phyloP scores from a whole-genome alignment of 1,140 invertebrate species.

The Mactra quadrangularis region DNA sequence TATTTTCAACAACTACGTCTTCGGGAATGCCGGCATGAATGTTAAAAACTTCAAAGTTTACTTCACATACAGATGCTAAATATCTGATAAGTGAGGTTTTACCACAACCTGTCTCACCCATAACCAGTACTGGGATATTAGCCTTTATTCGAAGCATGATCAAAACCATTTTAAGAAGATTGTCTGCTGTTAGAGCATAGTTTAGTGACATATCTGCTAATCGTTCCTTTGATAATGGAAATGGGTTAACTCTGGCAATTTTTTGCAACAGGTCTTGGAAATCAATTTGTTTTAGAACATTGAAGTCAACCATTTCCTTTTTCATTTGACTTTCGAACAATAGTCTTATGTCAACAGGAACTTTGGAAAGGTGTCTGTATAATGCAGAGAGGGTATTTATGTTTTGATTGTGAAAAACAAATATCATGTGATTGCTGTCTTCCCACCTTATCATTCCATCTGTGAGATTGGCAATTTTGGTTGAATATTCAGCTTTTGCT shows the following conservation, averaged over 20 bases:
- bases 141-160: constrained; percentile 66
- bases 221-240: background rate
- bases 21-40: constrained; percentile 64
- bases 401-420: constrained; percentile 63
- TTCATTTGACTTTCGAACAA: constrained; percentile 64
- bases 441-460: constrained; percentile 64
- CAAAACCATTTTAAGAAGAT: constrained; percentile 72
- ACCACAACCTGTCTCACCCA: constrained; percentile 81
- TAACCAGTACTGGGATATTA: constrained; percentile 75
- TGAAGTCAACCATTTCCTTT: constrained; percentile 46
- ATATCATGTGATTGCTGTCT: constrained; percentile 63
- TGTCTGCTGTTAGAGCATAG: constrained; percentile 71
- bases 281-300: constrained; percentile 13
- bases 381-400: constrained; percentile 62
- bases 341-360: constrained; percentile 46
- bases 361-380: constrained; percentile 53
- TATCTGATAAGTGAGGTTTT: constrained; percentile 76
- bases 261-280: constrained; percentile 57
- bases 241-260: constrained; percentile 50
- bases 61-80: constrained; percentile 62
- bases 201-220: background rate
- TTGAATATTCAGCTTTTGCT: background rate
- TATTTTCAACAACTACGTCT: constrained; percentile 15
- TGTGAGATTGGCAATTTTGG: background rate
- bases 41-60: constrained; percentile 49